Evolutionary conservation across 2,888 invertebrate species (phyloP), one percentile per base, ranked within the genome.

Genomic region (Idaea aversata): DNA sequence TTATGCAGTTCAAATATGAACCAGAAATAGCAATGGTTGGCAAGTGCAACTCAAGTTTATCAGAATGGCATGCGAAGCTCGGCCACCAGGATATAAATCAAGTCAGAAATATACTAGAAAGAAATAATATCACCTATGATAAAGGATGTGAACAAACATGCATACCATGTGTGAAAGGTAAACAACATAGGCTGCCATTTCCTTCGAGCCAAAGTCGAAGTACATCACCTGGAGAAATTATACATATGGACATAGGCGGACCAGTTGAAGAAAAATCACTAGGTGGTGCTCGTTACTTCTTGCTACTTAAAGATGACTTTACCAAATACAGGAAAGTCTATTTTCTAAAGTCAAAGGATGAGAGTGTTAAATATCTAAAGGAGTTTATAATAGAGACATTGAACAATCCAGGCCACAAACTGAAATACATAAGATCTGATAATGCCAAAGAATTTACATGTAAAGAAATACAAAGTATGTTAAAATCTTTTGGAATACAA

Each of bases 391-490:
- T 64, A 5, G 63, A 66, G 25, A 72, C 72, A 3, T 78, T 83
- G 70, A 81, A 76, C 68, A 61, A 65, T 59, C 79, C 78, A 2
- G 73, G 70, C n/a, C 73, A 75, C 34, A 77, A 66, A 57, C 63
- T 81, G 7, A 69, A 75, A 59, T 59, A 25, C 7, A 66, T 83
- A 5, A 61, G 80, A 65, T 73, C 65, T 59, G 82, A 83, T 47
- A 77, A 78, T 72, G 80, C 79, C 10, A 35, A 61, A n/a, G 79
- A 80, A 66, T 83, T 77, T 68, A 15, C 72, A 5, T 81, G 80
- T 65, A 65, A 68, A 62, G 67, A 73, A 25, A 57, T 80, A 0
- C 60, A 65, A 62, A 65, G 74, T n/a, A 34, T 78, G 35, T 75
- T 75, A 25, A 7, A 61, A 13, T 67, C 63, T 62, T 35, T 61